Conservation (phyloP, 2,113 vertebrate genomes). For the Oceanodroma tethys region DNA sequence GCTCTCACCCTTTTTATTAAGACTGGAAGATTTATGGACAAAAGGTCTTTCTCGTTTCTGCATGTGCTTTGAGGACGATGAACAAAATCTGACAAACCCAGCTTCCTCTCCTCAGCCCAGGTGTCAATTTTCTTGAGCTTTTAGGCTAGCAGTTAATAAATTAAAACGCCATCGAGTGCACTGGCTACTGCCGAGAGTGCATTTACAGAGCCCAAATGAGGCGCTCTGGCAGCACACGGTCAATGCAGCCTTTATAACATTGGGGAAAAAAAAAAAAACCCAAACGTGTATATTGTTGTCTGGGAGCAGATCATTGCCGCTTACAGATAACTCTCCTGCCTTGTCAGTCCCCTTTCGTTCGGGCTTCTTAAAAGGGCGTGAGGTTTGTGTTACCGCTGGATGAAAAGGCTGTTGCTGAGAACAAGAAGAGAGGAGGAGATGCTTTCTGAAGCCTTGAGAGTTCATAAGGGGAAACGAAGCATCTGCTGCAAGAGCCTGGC, state of each 20-base stretch:
- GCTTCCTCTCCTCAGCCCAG: conserved; percentile 43
- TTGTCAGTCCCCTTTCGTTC: not conserved
- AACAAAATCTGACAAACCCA: conserved; percentile 28
- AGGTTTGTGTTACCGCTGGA: not conserved
- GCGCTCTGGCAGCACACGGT: not conserved
- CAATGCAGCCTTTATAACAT: not conserved
- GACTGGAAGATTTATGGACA: conserved; percentile 56
- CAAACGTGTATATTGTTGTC: not conserved
- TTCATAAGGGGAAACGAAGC: not conserved
- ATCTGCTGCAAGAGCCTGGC: not conserved
- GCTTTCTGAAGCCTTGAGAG: not conserved
- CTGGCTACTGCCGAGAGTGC: not conserved
- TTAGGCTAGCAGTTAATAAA: conserved; percentile 59
- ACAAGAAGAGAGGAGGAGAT: not conserved
- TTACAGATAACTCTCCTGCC: not conserved
- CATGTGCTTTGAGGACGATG: not conserved
- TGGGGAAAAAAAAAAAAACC: too few relatives aligned
- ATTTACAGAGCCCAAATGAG: conserved; percentile 28
- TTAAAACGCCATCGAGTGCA: not conserved
- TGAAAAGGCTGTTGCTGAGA: not conserved
- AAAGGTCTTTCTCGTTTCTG: conserved; percentile 17
- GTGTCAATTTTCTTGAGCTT: conserved; percentile 54
- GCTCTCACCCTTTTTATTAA: conserved; percentile 50
- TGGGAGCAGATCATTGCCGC: not conserved
- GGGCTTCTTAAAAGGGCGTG: not conserved